Evolutionary conservation across 2,797 vertebrate species (phyloP).

Genomic region (Mionectes olivaceus): DNA sequence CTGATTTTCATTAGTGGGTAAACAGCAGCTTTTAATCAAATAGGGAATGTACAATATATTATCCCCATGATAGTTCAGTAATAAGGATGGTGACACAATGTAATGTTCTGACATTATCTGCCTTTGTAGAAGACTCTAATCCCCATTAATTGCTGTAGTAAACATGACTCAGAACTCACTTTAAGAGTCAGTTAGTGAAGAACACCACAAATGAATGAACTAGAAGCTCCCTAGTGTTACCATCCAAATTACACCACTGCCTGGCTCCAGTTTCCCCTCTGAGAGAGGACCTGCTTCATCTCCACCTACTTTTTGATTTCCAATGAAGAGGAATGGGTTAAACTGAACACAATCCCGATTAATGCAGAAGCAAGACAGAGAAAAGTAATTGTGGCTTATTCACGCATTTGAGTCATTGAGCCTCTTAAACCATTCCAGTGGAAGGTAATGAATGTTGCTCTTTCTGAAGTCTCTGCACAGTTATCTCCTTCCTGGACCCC

Average conservation of each 20-base stretch:
- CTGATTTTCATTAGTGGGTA: neutral
- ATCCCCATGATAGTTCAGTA: neutral
- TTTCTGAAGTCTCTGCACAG: neutral
- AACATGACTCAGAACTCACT: neutral
- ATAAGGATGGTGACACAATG: neutral
- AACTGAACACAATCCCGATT: neutral
- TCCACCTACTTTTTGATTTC: neutral
- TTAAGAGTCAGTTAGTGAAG: neutral
- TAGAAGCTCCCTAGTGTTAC: neutral
- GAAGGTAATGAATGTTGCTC: neutral
- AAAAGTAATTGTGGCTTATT: neutral
- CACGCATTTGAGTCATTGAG: neutral
- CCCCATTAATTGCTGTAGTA: neutral
- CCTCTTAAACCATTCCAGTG: neutral
- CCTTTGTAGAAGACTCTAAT: neutral
- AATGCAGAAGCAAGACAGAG: neutral
- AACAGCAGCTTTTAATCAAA: slow-evolving; percentile 31
- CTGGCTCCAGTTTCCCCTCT: neutral
- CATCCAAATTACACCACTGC: neutral
- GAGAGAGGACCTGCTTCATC: neutral
- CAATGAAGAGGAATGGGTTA: neutral
- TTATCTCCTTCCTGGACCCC: neutral
- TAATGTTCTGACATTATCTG: neutral
- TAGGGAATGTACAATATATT: neutral
- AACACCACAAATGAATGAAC: neutral